Evolutionary conservation across 2,888 invertebrate species (phyloP).

Genomic region (Isoperla grammatica): DNA sequence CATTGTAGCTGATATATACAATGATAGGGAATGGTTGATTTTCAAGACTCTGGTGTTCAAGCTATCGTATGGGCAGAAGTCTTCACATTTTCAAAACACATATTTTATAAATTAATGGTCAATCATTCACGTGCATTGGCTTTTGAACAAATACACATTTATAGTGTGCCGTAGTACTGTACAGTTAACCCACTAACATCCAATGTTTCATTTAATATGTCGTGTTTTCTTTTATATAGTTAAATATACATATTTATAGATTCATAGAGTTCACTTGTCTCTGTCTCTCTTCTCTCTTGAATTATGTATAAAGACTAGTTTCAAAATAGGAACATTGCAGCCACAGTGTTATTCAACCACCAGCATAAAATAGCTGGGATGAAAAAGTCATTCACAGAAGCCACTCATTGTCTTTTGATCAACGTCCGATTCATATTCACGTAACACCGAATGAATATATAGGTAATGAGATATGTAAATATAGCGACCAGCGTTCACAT

Average conservation of each 20-base stretch:
- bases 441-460: slow-evolving; percentile 22
- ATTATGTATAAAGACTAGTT: slow-evolving; percentile 41
- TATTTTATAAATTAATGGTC: background rate
- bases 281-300: slow-evolving; percentile 21
- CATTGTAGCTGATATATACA: background rate
- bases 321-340: slow-evolving; percentile 51
- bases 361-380: slow-evolving; percentile 22
- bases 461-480: slow-evolving; percentile 26
- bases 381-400: slow-evolving; percentile 15
- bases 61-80: too few species aligned
- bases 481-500: slow-evolving; percentile 30
- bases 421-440: slow-evolving; percentile 12
- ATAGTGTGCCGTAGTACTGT: slow-evolving; percentile 2
- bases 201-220: slow-evolving; percentile 9
- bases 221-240: background rate
- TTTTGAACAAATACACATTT: too few species aligned
- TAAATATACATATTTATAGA: slow-evolving; percentile 16
- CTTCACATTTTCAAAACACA: slow-evolving; percentile 2
- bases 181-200: slow-evolving; percentile 10
- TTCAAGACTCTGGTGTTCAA: too few species aligned
- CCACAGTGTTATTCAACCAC: slow-evolving; percentile 28
- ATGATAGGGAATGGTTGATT: background rate
- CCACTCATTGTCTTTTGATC: slow-evolving; percentile 7
- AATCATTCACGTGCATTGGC: too few species aligned
- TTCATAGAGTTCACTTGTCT: slow-evolving; percentile 11